Evolutionary conservation across 2,888 invertebrate genomes (phyloP), one percentile per base, ranked within the genome.

Genomic region (Leucoptera coffeella): DNA sequence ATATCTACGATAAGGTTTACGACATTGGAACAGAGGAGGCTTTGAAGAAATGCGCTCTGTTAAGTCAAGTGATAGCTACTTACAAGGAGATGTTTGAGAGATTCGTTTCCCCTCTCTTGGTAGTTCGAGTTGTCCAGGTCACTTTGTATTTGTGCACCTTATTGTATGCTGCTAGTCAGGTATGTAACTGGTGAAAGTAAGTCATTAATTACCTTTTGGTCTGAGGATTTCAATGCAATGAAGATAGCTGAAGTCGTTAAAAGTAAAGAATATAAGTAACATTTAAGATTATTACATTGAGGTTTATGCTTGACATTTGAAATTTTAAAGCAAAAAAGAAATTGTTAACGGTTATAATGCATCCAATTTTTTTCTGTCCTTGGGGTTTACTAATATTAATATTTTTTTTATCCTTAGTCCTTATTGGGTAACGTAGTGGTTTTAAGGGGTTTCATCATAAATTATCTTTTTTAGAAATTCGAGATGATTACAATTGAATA

Each of bases 401-500:
- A n/a, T n/a, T n/a, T n/a, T n/a, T n/a, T n/a, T n/a, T n/a, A n/a
- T n/a, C n/a, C n/a, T n/a, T n/a, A n/a, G n/a, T n/a, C n/a, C n/a
- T n/a, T n/a, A n/a, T n/a, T n/a, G n/a, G n/a, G n/a, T n/a, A n/a
- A n/a, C n/a, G n/a, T n/a, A n/a, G n/a, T n/a, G n/a, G n/a, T n/a
- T n/a, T n/a, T n/a, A n/a, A n/a, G n/a, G n/a, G n/a, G n/a, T n/a
- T n/a, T n/a, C n/a, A n/a, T n/a, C n/a, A n/a, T n/a, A n/a, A n/a
- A n/a, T 17, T 6, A 17, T 17, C 22, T 29, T 28, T 15, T 46
- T 12, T 41, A 65, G 67, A 56, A 60, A 32, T 57, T 65, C 32
- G 55, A 65, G 30, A 56, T 54, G 53, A 40, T 53, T 3, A 65
- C 64, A 0, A 52, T 58, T 26, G 65, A 67, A 33, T 67, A 67